Conservation (phyloP, 2,113 vertebrate genomes). For the Ovis aries region DNA sequence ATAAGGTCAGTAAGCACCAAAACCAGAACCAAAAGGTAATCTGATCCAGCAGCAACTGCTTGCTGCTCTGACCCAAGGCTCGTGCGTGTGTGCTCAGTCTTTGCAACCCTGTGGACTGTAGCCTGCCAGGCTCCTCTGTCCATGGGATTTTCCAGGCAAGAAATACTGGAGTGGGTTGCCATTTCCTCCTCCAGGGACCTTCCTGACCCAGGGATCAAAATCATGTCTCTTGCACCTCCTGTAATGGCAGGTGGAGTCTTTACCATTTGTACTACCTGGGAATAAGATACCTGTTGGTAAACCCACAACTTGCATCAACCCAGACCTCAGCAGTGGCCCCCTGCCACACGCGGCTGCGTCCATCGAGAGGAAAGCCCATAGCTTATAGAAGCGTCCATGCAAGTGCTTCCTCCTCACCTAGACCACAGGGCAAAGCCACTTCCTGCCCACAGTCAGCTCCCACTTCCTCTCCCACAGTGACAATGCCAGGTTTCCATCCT, state of each 20-base stretch:
- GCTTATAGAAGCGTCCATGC: neutral
- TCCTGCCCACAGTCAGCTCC: neutral
- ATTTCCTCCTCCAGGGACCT: neutral
- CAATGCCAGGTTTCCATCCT: neutral
- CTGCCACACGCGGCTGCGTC: accelerated
- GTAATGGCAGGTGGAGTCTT: neutral
- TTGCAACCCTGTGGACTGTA: neutral
- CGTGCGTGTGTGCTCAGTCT: neutral
- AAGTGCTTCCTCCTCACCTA: neutral
- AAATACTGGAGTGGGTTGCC: neutral
- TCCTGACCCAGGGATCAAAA: neutral
- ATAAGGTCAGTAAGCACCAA: neutral
- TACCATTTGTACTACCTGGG: neutral
- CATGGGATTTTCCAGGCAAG: neutral
- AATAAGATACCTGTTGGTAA: neutral
- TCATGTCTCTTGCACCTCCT: neutral
- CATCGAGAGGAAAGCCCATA: neutral
- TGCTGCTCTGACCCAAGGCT: neutral
- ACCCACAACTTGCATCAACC: neutral
- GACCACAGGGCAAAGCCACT: neutral
- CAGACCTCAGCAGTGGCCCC: neutral
- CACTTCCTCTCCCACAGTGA: neutral
- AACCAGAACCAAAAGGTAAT: neutral
- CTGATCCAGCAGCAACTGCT: neutral
- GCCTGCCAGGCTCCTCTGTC: neutral